Base-by-base conservation (phyloP, 2,113 vertebrate species). In the Excalfactoria chinensis region DNA sequence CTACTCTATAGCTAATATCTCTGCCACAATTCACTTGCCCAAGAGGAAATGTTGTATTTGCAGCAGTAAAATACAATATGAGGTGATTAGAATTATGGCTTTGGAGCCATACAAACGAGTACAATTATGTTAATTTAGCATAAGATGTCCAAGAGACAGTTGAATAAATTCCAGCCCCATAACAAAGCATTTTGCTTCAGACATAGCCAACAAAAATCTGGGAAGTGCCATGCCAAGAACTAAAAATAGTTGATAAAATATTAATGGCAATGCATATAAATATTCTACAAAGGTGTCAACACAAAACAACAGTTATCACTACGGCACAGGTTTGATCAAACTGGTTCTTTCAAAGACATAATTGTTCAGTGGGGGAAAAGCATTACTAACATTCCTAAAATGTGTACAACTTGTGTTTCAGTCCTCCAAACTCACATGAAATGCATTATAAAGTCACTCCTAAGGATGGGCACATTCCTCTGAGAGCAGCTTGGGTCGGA, bases 271-370 rank as follows among this genome's bases (percentile, higher is more conserved):
- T 80, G 3, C 51, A 74, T 49, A 87, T 84, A 95, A 94, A 91
- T 93, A 95, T 89, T 94, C 90, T 58, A 95, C 86, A 92, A 93
- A 95, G 71, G 68, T 74, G 46, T 91, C 66, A 93, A 72, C n/a
- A 88, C 58, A 73, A 93, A 95, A 59, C 88, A 93, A 74, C 88
- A 93, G 94, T 90, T 82, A 93, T 44, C 44, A 68, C 56, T 67
- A 41, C 77, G 67, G 53, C 77, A 91, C 55, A 89, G 46, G 75
- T 88, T 91, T 93, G 79, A 76, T 90, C 81, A 95, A 94, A 96
- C 56, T 89, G 55, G 56, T 0, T 3, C 3, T 75, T 93, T 86
- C 83, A 95, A 90, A 95, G 55, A 90, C 10, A 13, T 77, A 96
- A 91, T 73, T 93, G 93, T 79, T 86, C 83, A 82, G 26, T 37